Base-by-base conservation (phyloP, 2,888 invertebrate genomes). In the Magallana nippona region DNA sequence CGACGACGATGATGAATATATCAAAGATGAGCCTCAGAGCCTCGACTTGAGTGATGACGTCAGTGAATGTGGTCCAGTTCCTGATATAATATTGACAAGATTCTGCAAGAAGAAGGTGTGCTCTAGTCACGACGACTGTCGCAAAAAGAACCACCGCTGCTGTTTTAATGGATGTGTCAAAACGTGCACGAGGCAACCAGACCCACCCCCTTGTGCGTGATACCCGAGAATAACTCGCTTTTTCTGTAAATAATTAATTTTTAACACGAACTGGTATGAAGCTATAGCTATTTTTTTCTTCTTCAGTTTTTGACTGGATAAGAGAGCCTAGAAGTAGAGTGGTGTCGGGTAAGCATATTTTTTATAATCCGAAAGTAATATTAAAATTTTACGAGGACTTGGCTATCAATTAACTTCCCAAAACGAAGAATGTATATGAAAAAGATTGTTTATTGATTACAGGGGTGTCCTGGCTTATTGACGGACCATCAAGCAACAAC, bases 161-260 rank as follows among this genome's bases (percentile, higher is more conserved):
- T 92, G 92, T 83, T 91, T 88, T 85, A 92, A 90, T 82, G 92
- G 92, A 10, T 92, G 92, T 78, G 87, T 89, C 17, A 90, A 89
- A 84, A 89, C 91, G 0, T 92, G 92, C 83, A 82, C 89, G 22
- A 87, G 84, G 13, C 89, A 90, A 82, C 87, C 90, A 1, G 82
- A 87, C n/a, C 89, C 89, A 10, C 87, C 92, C 0, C 84, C 91
- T 22, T 87, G 92, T 91, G 85, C 85, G 88, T 44, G 44, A 10
- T 55, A 55, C 15, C 44, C 19, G 32, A 11, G 85, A 60, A 60
- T n/a, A 44, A 44, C 8, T 44, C 44, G 44, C 44, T 44, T 44
- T 8, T 44, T 44, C 44, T 44, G 44, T 44, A 44, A 44, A 44
- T 5, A 44, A 8, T 44, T 44, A 44, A 32, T 32, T 32, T 27